Evolutionary conservation across 92 coral and sea anemone genomes (phyloP).

Genomic region (Porites evermanni): DNA sequence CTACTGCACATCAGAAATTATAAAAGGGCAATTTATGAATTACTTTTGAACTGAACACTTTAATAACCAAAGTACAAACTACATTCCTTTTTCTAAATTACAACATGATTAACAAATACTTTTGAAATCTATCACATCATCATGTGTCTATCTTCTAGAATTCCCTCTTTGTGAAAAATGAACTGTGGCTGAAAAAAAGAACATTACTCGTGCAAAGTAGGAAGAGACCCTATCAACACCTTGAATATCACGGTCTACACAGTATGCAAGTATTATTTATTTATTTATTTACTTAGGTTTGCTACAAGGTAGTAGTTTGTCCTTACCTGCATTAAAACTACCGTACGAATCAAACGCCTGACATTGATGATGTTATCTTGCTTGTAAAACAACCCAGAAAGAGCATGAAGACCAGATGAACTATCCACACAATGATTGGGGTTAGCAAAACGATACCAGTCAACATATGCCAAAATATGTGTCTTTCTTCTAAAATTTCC

Average conservation of each 20-base stretch:
- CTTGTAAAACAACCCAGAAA: slow-evolving; percentile 11
- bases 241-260: slow-evolving; percentile 35
- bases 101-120: too few relatives aligned
- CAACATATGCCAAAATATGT: slow-evolving; percentile 49
- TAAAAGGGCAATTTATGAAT: too few relatives aligned
- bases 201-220: slow-evolving; percentile 42
- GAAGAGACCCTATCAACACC: slow-evolving; percentile 23
- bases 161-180: slow-evolving; percentile 6
- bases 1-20: too few relatives aligned
- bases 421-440: background rate
- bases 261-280: slow-evolving; percentile 19
- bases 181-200: slow-evolving; percentile 44
- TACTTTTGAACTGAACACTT: too few relatives aligned
- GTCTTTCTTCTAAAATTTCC: slow-evolving; percentile 4
- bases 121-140: too few relatives aligned
- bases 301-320: slow-evolving; percentile 2
- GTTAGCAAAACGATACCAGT: slow-evolving; percentile 45
- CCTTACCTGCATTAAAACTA: background rate
- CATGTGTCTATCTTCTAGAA: slow-evolving; percentile 9
- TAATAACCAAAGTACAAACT: too few relatives aligned
- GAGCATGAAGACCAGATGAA: slow-evolving; percentile 20
- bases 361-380: slow-evolving; percentile 14
- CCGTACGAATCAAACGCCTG: background rate
- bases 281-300: background rate
- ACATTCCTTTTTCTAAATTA: too few relatives aligned